phyloP scores from a whole-genome alignment of 30 jellyfish, hydroid and myxozoan genomes.

The Aurelia sp. region DNA sequence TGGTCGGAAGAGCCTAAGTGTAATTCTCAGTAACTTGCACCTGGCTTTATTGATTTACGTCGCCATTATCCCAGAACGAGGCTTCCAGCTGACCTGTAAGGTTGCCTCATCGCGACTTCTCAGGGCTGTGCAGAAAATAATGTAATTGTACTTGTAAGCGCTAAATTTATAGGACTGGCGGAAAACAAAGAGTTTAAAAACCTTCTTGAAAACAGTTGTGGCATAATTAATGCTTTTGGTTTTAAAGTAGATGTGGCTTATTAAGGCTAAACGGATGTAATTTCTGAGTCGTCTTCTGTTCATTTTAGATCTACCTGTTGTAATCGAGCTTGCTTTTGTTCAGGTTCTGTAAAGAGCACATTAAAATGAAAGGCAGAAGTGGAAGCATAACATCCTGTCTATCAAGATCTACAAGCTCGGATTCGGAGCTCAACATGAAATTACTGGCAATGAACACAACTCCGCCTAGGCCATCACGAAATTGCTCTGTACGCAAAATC shows the following conservation, averaged over 20 bases:
- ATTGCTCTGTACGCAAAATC: constrained; percentile 3
- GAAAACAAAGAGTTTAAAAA: neutral
- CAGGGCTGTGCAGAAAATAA: neutral
- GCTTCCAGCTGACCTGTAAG: no score
- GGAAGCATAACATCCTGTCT: constrained; percentile 66
- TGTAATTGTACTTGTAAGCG: neutral
- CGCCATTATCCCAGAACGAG: no score
- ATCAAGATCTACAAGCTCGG: constrained; percentile 60
- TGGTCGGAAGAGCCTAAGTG: no score
- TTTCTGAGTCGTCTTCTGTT: neutral
- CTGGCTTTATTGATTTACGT: no score
- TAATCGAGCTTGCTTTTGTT: no score
- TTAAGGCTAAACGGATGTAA: constrained; percentile 32
- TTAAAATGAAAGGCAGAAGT: constrained; percentile 48
- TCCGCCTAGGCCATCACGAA: constrained; percentile 30
- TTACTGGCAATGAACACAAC: constrained; percentile 7
- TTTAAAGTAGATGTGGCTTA: constrained; percentile 17
- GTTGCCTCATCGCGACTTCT: no score
- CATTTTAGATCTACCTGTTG: neutral
- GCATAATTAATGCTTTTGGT: neutral
- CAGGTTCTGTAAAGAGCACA: neutral
- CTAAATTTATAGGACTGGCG: no score
- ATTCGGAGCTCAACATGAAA: constrained; percentile 48
- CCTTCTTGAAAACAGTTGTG: constrained; percentile 6
- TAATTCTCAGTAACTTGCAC: no score